These are phyloP conservation scores for Chirona hameri DNA, from an alignment of 2,888 invertebrate species.

Conservation along the genomic window DNA sequence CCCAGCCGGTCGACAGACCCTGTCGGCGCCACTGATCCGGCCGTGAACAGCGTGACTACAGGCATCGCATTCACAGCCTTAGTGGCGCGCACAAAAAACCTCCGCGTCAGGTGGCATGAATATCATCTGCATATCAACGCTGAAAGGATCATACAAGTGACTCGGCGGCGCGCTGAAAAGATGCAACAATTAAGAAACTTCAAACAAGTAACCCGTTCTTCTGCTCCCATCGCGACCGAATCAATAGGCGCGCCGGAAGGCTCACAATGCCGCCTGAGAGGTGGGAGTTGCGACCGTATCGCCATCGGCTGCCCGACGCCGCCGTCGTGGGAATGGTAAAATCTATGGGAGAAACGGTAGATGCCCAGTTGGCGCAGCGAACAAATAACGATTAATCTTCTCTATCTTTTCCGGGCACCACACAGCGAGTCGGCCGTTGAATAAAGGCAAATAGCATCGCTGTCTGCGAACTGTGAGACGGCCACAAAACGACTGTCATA, in stretches of 20 bases:
- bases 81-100: not conserved
- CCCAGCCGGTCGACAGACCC: too few species aligned
- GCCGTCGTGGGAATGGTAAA: not conserved
- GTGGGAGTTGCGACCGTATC: not conserved
- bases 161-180: not conserved
- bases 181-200: conserved; percentile 27
- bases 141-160: not conserved
- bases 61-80: not conserved
- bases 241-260: not conserved
- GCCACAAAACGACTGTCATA: not conserved
- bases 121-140: conserved; percentile 2
- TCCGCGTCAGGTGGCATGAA: not conserved
- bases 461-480: not conserved
- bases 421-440: not conserved
- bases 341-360: conserved; percentile 6
- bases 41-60: not conserved
- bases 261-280: not conserved
- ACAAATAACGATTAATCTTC: conserved; percentile 27
- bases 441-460: not conserved
- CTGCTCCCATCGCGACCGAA: not conserved
- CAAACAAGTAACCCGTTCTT: conserved; percentile 25
- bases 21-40: not conserved
- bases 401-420: conserved; percentile 8
- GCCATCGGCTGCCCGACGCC: not conserved
- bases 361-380: not conserved